phyloP scores from a whole-genome alignment of 2,888 invertebrate genomes.

The Yponomeuta malinellus region DNA sequence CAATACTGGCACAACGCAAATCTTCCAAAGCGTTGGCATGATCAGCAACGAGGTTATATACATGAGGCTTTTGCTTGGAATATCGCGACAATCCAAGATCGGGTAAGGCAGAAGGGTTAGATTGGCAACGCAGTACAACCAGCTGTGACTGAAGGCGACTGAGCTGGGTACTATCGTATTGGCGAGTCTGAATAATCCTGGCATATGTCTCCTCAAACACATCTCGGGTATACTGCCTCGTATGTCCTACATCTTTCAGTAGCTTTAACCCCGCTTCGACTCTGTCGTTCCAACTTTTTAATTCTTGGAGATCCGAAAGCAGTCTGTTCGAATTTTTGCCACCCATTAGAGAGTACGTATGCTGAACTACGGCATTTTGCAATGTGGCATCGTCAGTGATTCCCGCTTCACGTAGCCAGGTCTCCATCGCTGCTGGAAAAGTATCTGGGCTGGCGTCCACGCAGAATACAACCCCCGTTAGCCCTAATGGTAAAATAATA shows the following conservation, averaged over 20 bases:
- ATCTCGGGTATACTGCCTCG: constrained; percentile 17
- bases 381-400: background rate
- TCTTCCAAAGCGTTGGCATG: constrained; percentile 18
- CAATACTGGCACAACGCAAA: constrained; percentile 31
- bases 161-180: constrained; percentile 11
- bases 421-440: constrained; percentile 11
- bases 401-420: background rate
- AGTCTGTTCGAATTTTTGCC: background rate
- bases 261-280: constrained; percentile 11
- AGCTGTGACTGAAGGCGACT: constrained; percentile 17
- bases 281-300: constrained; percentile 12
- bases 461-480: constrained; percentile 18
- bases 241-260: constrained; percentile 16
- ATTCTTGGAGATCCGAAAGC: constrained; percentile 15
- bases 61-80: constrained; percentile 12
- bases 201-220: constrained; percentile 18
- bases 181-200: constrained; percentile 17
- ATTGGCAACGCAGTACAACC: constrained; percentile 16
- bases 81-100: constrained; percentile 12
- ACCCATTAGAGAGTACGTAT: constrained; percentile 14
- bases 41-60: constrained; percentile 19
- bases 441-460: constrained; percentile 19
- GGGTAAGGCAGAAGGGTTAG: background rate
- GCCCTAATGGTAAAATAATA: constrained; percentile 13
- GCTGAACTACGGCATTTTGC: constrained; percentile 14